phyloP scores from a whole-genome alignment of 2,888 invertebrate species.

The Periphyllus acericola region DNA sequence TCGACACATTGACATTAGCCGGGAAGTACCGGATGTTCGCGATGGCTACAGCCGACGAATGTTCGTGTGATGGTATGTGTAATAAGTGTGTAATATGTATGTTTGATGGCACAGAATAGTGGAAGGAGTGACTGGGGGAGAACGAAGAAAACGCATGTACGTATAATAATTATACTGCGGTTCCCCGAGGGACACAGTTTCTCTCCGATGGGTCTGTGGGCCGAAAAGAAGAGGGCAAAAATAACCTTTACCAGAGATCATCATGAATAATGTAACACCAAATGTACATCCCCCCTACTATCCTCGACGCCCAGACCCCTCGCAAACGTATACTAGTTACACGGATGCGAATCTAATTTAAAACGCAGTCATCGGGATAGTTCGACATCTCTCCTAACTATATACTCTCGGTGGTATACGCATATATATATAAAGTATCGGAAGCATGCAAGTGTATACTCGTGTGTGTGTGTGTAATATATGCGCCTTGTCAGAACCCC shows the following conservation, averaged over 20 bases:
- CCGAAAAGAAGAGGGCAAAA: slow-evolving; percentile 59
- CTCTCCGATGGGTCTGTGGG: slow-evolving; percentile 55
- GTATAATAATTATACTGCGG: slow-evolving; percentile 48
- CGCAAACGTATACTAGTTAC: slow-evolving; percentile 43
- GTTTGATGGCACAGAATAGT: neutral
- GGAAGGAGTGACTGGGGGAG: neutral
- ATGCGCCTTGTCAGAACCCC: slow-evolving; percentile 36
- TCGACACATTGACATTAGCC: neutral
- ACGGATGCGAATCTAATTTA: slow-evolving; percentile 56
- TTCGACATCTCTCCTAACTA: slow-evolving; percentile 46
- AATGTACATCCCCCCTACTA: slow-evolving; percentile 37
- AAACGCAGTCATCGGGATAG: slow-evolving; percentile 56
- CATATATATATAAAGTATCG: neutral
- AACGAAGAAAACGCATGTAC: slow-evolving; percentile 33
- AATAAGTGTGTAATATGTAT: neutral
- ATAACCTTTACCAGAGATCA: slow-evolving; percentile 57
- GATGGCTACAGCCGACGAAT: neutral
- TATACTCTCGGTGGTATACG: neutral
- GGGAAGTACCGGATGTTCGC: neutral
- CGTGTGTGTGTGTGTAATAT: slow-evolving; percentile 20
- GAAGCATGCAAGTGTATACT: neutral
- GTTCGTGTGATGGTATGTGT: neutral
- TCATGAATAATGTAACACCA: slow-evolving; percentile 60
- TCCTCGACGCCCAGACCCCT: neutral
- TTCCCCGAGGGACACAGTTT: slow-evolving; percentile 52